Conservation (phyloP, 2,113 vertebrate species). For the Sinocyclocheilus anshuiensis region DNA sequence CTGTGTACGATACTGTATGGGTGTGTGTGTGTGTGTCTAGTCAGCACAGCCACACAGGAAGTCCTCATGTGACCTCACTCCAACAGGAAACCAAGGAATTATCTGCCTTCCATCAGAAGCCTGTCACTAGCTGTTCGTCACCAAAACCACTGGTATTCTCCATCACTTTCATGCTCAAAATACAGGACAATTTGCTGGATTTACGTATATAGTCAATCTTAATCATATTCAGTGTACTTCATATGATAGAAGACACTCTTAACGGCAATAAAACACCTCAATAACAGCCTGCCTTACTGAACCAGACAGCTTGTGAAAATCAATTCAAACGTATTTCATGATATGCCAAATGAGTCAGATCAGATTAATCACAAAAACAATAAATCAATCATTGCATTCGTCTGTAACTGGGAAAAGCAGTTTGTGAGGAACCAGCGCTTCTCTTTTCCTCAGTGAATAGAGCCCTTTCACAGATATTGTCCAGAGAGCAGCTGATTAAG, state of each 20-base stretch:
- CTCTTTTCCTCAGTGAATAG: not conserved
- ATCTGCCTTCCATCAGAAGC: constrained; percentile 46
- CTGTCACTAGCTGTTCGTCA: not conserved
- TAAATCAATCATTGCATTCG: not conserved
- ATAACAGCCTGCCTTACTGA: not conserved
- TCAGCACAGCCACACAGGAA: constrained; percentile 36
- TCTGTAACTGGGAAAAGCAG: not conserved
- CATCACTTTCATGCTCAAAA: not conserved
- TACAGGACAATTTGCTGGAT: not conserved
- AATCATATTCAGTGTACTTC: not conserved
- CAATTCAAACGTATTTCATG: not conserved
- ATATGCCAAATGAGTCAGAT: not conserved
- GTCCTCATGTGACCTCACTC: constrained; percentile 36
- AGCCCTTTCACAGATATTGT: not conserved
- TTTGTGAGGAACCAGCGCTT: not conserved
- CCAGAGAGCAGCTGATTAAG: not conserved
- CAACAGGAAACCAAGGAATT: constrained; percentile 47
- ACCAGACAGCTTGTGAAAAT: not conserved
- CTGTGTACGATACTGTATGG: not conserved
- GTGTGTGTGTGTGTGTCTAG: constrained; percentile 43
- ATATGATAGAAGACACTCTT: not conserved
- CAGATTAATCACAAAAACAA: not conserved
- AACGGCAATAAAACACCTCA: not conserved
- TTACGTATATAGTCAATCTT: not conserved
- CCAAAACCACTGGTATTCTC: not conserved